Base-by-base conservation (phyloP, 2,797 vertebrate genomes). In the Notolepis coatsorum region DNA sequence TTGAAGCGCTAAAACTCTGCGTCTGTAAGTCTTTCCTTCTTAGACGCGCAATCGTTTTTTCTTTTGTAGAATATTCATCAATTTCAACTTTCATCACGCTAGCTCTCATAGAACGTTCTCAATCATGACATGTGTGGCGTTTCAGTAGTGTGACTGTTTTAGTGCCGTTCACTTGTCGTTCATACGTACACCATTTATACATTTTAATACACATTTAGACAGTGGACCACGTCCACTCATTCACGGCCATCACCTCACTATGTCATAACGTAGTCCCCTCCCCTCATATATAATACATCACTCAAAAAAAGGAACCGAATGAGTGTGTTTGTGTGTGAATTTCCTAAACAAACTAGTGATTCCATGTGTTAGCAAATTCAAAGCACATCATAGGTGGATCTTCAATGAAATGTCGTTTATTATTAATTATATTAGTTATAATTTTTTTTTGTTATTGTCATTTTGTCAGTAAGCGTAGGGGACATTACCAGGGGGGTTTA, bases 401-500 rank as follows among this genome's bases (percentile, higher is more conserved):
- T 38, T n/a, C n/a, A n/a, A n/a, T n/a, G 35, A 38, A 8, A 17
- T 21, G n/a, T 20, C 53, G 3, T 18, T 28, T 8, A 9, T 20
- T n/a, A 33, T 33, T 15, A 30, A 17, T 3, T 15, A 18, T 52
- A n/a, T 24, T 18, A 33, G 15, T 33, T n/a, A 28, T 33, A 20
- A 31, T 30, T 20, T 2, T 6, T 10, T 38, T 8, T 35, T 5
- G 20, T 24, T 21, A 8, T 54, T 56, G 20, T 68, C 20, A 2
- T 24, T n/a, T 25, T 35, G 60, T 39, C 20, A 43, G 47, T 61
- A 18, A 24, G 50, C 15, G 10, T 23, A 35, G 13, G 13, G 1
- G 1, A 87, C 88, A 89, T 89, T 84, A 71, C 42, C 9, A 4
- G 13, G 71, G 42, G 53, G 0, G 2, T 48, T 61, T 57, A 13